Evolutionary conservation across 37 sponge, comb jelly and placozoan genomes (phyloP).

Genomic region (Petrosia ficiformis): DNA sequence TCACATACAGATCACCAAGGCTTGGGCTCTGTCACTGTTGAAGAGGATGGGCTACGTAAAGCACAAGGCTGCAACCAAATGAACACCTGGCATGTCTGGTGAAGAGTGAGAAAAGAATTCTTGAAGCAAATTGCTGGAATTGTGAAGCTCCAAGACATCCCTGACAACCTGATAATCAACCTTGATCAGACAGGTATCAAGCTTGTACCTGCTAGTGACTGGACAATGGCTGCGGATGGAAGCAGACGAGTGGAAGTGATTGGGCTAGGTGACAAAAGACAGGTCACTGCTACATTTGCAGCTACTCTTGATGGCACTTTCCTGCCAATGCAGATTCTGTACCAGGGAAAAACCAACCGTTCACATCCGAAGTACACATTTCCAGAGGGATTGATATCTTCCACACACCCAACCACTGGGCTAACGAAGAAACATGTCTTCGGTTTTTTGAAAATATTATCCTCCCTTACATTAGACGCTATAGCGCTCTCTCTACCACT

Average conservation of each 20-base stretch:
- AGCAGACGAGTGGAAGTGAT: slow-evolving; percentile 20
- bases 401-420: slow-evolving; percentile 19
- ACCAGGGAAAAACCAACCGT: slow-evolving; percentile 19
- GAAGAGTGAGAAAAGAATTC: not conserved
- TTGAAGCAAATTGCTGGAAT: slow-evolving; percentile 6
- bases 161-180: not conserved
- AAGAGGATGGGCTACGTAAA: slow-evolving; percentile 5
- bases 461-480: slow-evolving; percentile 1
- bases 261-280: slow-evolving; percentile 12
- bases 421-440: slow-evolving; percentile 25
- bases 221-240: slow-evolving; percentile 23
- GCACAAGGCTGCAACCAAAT: slow-evolving; percentile 1
- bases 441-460: slow-evolving; percentile 13
- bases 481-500: no score
- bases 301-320: slow-evolving; percentile 20
- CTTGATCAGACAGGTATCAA: slow-evolving; percentile 7
- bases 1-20: not conserved
- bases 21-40: slow-evolving; percentile 13
- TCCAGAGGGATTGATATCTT: slow-evolving; percentile 14
- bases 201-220: slow-evolving; percentile 14
- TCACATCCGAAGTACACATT: slow-evolving; percentile 6
- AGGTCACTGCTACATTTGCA: slow-evolving; percentile 36
- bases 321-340: slow-evolving; percentile 31
- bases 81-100: slow-evolving; percentile 9
- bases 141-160: not conserved